Evolutionary conservation across 1,140 invertebrate genomes (phyloP).

Genomic region (Semibalanus balanoides): DNA sequence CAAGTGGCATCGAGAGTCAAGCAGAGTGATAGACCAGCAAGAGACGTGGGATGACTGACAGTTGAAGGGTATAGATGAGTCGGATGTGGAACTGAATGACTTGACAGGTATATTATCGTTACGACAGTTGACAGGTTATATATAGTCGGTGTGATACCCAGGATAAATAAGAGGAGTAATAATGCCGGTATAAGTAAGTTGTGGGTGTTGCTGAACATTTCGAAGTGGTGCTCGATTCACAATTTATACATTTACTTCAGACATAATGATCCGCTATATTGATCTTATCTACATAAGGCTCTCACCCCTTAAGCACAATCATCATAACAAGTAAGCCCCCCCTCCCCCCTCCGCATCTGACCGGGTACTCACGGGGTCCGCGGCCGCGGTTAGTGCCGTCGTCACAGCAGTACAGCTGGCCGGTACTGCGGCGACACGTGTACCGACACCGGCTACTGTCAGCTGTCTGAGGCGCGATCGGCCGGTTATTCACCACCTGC

Average conservation of each 20-base stretch:
- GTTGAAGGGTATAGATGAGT: not conserved
- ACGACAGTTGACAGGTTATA: too few relatives aligned
- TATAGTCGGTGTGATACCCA: too few relatives aligned
- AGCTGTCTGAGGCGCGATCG: not conserved
- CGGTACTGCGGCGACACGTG: not conserved
- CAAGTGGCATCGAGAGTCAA: not conserved
- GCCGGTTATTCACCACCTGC: not conserved
- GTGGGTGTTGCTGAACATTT: too few relatives aligned
- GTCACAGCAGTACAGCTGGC: conserved; percentile 3
- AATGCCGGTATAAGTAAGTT: too few relatives aligned
- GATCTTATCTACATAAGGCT: too few relatives aligned
- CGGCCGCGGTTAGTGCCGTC: not conserved
- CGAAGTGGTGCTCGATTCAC: too few relatives aligned
- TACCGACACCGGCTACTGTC: not conserved
- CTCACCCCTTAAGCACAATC: not conserved
- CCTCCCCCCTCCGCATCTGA: not conserved
- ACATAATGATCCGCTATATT: too few relatives aligned
- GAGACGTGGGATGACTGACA: not conserved
- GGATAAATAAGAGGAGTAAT: too few relatives aligned
- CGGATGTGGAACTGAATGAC: not conserved
- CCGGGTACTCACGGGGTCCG: not conserved
- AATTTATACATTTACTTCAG: too few relatives aligned
- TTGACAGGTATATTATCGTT: too few relatives aligned
- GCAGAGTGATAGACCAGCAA: not conserved
- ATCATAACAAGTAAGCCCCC: not conserved